These are phyloP conservation scores for Palloptera scutellata DNA, from an alignment of 2,888 invertebrate genomes.

Conservation along the genomic window DNA sequence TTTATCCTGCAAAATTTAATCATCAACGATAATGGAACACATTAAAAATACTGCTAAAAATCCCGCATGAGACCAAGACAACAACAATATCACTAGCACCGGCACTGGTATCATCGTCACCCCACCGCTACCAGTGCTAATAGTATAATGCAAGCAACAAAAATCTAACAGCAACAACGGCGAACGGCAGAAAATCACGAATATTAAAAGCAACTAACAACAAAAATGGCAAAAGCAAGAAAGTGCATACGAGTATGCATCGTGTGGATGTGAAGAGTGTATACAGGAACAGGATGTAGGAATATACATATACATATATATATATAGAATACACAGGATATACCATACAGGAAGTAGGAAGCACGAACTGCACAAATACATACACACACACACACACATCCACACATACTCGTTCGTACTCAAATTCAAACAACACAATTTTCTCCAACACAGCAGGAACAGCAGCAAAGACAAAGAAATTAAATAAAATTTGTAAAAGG, in stretches of 20 bases:
- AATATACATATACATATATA: no score
- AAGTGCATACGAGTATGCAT: no score
- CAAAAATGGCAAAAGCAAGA: neutral
- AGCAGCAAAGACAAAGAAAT: no score
- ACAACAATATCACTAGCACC: neutral
- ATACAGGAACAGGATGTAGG: no score
- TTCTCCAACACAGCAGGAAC: no score
- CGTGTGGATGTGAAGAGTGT: no score
- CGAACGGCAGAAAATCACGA: neutral
- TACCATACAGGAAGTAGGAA: no score
- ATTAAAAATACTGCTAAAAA: slow-evolving; percentile 1
- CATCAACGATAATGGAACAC: neutral
- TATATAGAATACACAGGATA: no score
- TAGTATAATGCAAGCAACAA: neutral
- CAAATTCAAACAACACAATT: no score
- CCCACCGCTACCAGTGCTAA: neutral
- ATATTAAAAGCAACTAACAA: neutral
- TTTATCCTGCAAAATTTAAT: slow-evolving; percentile 1
- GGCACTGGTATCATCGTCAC: neutral
- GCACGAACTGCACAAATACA: no score
- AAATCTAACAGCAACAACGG: neutral
- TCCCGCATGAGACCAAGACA: neutral
- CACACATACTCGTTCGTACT: no score
- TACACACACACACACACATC: no score
- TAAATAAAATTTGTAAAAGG: neutral